Conservation (phyloP, 2,113 vertebrate genomes). For the Rynchops niger region DNA sequence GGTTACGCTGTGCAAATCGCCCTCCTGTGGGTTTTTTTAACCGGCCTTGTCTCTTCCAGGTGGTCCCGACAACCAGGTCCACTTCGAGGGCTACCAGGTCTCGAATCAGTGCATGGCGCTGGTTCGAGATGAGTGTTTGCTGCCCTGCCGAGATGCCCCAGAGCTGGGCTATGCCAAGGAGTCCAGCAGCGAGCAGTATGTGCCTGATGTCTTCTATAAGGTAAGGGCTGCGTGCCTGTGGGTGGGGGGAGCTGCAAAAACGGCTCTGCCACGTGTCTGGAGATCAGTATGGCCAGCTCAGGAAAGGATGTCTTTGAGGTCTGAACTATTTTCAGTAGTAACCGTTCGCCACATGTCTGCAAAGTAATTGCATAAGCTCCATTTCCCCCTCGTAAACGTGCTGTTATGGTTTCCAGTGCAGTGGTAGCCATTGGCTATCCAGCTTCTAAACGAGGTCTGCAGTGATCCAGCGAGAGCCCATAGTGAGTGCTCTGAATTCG, state of each 20-base stretch:
- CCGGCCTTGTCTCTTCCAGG: slow-evolving; percentile 73
- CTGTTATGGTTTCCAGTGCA: background rate
- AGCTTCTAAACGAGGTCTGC: background rate
- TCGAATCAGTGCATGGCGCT: slow-evolving; percentile 99
- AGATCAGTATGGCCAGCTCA: background rate
- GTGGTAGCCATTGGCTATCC: background rate
- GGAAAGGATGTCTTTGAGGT: background rate
- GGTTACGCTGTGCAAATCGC: background rate
- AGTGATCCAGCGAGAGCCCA: background rate
- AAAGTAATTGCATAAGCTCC: background rate
- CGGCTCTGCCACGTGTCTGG: background rate
- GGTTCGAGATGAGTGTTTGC: slow-evolving; percentile 92
- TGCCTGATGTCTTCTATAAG: slow-evolving; percentile 98
- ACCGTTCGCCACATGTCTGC: background rate
- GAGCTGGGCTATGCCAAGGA: slow-evolving; percentile 97
- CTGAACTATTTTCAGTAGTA: background rate
- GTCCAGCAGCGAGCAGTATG: slow-evolving; percentile 96
- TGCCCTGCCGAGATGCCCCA: slow-evolving; percentile 91
- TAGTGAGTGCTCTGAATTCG: background rate
- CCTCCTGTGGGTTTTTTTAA: background rate
- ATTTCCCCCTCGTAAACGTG: background rate
- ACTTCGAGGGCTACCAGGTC: slow-evolving; percentile 98
- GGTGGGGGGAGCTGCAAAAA: background rate
- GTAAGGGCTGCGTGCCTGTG: slow-evolving; percentile 60
- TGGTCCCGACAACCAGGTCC: slow-evolving; percentile 98